A percentile compares a stretch with the other conserved stretches of the same genome.
phyloP scores from a whole-genome alignment of 1,140 invertebrate genomes.

The Drosophila pallidifrons region DNA sequence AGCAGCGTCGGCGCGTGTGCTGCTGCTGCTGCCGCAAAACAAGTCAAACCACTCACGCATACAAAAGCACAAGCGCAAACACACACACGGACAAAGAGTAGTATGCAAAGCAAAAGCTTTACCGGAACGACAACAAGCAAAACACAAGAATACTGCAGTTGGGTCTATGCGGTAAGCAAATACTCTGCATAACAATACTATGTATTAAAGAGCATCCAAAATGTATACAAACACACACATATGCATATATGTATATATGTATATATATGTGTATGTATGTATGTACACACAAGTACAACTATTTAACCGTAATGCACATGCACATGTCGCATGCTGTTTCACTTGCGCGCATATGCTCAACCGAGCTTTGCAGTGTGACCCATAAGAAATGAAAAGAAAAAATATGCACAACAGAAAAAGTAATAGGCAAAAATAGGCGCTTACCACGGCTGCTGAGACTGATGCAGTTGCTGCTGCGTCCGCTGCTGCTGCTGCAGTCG shows the following conservation, averaged over 20 bases:
- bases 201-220: too few relatives aligned
- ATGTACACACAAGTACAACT: neutral
- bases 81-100: slow-evolving; percentile 42
- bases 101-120: slow-evolving; percentile 30
- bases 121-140: slow-evolving; percentile 40
- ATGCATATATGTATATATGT: neutral
- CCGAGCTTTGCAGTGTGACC: slow-evolving; percentile 6
- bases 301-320: neutral
- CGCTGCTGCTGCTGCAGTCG: slow-evolving; percentile 21
- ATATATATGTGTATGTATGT: neutral
- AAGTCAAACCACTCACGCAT: slow-evolving; percentile 80
- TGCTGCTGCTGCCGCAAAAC: slow-evolving; percentile 75
- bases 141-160: slow-evolving; percentile 45
- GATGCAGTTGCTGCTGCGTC: slow-evolving; percentile 31
- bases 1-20: slow-evolving; percentile 66
- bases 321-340: neutral
- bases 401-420: slow-evolving; percentile 41
- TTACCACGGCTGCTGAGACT: slow-evolving; percentile 74
- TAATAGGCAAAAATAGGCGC: slow-evolving; percentile 45
- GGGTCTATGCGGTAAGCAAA: slow-evolving; percentile 6
- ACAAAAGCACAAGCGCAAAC: slow-evolving; percentile 34
- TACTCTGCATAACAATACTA: slow-evolving; percentile 24
- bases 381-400: slow-evolving; percentile 43
- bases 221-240: neutral
- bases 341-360: neutral